These are phyloP conservation scores for Poecilia latipinna DNA, from an alignment of 2,113 vertebrate species.

Conservation along the genomic window DNA sequence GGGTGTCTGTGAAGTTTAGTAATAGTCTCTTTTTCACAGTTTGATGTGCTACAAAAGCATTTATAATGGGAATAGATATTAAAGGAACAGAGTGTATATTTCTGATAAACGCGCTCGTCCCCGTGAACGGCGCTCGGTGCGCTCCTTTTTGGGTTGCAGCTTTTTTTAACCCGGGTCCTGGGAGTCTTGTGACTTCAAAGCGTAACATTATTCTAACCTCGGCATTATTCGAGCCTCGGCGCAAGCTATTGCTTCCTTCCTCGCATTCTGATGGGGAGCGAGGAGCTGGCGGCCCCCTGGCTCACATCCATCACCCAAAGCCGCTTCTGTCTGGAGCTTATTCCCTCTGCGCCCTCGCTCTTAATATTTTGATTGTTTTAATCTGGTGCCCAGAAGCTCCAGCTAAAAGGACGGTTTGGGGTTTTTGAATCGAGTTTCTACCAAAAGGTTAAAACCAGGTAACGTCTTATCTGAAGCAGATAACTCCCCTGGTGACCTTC, in stretches of 20 bases:
- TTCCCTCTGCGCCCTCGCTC: conserved; percentile 17
- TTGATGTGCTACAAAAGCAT: conserved; percentile 1
- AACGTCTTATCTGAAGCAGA: not conserved
- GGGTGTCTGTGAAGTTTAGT: conserved; percentile 15
- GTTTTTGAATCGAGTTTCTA: not conserved
- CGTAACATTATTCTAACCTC: conserved; percentile 58
- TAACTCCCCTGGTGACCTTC: not conserved
- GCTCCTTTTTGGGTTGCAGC: conserved; percentile 20
- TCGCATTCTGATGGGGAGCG: conserved; percentile 62
- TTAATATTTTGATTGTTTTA: conserved; percentile 46
- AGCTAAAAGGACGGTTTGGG: conserved; percentile 18
- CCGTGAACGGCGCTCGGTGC: conserved; percentile 18
- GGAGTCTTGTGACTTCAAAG: conserved; percentile 44
- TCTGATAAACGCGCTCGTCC: not conserved
- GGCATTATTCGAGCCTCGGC: conserved; percentile 44
- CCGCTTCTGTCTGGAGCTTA: conserved; percentile 39
- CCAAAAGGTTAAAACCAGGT: not conserved
- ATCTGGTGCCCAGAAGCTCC: conserved; percentile 19
- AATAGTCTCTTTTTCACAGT: not conserved
- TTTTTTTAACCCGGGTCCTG: conserved; percentile 24
- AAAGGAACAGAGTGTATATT: conserved; percentile 1
- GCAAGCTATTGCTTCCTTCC: conserved; percentile 37
- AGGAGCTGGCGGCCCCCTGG: conserved; percentile 45
- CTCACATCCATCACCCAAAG: conserved; percentile 42
- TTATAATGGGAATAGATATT: not conserved